Percentiles rank a stretch among this genome's conserved stretches.
Evolutionary conservation across 2,888 invertebrate species (phyloP).

Genomic region (Allacma fusca): DNA sequence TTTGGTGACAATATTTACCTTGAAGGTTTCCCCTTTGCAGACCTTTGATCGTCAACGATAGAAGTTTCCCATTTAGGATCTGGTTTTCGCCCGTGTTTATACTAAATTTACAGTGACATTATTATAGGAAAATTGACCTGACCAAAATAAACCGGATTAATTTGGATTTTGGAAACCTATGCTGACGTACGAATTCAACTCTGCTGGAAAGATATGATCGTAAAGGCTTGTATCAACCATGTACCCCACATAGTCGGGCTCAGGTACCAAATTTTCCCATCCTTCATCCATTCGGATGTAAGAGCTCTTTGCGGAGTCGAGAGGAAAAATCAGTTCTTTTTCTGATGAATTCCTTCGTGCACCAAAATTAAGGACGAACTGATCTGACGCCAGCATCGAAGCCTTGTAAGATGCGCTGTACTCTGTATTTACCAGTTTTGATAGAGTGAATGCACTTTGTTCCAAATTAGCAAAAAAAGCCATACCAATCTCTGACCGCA

Average conservation of each 20-base stretch:
- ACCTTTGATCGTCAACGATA: not conserved
- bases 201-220: not conserved
- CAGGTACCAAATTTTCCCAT: conserved; percentile 5
- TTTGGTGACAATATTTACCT: not conserved
- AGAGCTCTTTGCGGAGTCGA: not conserved
- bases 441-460: conserved; percentile 3
- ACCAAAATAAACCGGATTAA: not conserved
- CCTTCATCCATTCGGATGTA: conserved; percentile 17
- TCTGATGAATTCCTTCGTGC: not conserved
- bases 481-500: not conserved
- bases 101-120: too few species aligned
- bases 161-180: not conserved
- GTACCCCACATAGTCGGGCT: conserved; percentile 40
- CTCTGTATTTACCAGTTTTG: not conserved
- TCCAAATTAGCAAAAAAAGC: not conserved
- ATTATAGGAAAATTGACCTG: too few species aligned
- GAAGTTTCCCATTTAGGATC: not conserved
- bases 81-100: not conserved
- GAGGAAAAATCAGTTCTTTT: not conserved
- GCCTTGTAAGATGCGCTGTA: not conserved
- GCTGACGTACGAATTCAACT: not conserved
- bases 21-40: not conserved
- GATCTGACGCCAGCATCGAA: too few species aligned
- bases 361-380: not conserved
- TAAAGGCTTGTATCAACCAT: not conserved